These are phyloP conservation scores for Streblospio benedicti DNA, from an alignment of 1,140 invertebrate species.

Conservation along the genomic window DNA sequence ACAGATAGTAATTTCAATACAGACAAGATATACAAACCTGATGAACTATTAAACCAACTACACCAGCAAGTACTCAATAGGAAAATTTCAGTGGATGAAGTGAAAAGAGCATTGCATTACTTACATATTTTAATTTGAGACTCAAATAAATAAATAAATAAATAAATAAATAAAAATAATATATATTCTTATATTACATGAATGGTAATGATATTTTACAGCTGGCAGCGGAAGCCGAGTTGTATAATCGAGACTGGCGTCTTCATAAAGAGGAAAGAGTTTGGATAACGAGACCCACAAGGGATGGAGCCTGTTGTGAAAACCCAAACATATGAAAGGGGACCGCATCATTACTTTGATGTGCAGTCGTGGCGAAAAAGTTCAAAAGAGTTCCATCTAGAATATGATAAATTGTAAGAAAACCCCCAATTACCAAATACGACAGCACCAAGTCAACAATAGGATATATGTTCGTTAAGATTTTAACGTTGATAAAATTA, in stretches of 20 bases:
- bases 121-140: too few species aligned
- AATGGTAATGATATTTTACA: constrained; percentile 96
- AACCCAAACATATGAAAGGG: constrained; percentile 87
- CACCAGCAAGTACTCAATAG: too few species aligned
- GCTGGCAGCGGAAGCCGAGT: constrained; percentile 85
- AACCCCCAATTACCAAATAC: constrained; percentile 52
- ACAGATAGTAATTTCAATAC: too few species aligned
- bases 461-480: constrained; percentile 5
- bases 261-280: constrained; percentile 98
- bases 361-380: constrained; percentile 86
- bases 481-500: too few species aligned
- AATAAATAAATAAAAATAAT: too few species aligned
- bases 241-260: constrained; percentile 98
- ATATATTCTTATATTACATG: constrained; percentile 99
- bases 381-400: constrained; percentile 90
- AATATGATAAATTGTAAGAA: constrained; percentile 93
- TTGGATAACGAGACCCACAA: constrained; percentile 94
- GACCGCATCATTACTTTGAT: constrained; percentile 98
- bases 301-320: constrained; percentile 86
- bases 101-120: too few species aligned
- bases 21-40: too few species aligned
- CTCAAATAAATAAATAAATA: too few species aligned
- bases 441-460: constrained; percentile 14
- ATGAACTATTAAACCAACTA: too few species aligned
- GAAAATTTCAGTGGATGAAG: too few species aligned